phyloP scores from a whole-genome alignment of 2,797 vertebrate species.

The Coracias cyanogaster region DNA sequence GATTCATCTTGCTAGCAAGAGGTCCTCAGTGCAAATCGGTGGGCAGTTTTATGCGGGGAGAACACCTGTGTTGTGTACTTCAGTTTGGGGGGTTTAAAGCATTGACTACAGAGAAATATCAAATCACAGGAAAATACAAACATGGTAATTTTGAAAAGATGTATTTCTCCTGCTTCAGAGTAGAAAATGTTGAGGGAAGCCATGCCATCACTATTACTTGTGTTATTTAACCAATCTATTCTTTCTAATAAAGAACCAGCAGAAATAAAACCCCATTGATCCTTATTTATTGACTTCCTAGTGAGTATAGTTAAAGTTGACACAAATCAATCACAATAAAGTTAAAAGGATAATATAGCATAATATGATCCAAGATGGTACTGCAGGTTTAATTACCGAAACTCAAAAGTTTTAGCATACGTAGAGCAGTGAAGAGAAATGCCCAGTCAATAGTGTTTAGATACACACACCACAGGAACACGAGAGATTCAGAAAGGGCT shows the following conservation, averaged over 20 bases:
- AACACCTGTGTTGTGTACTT: not conserved
- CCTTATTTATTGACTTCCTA: conserved; percentile 92
- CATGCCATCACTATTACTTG: not conserved
- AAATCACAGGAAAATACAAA: not conserved
- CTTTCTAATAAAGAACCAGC: conserved; percentile 90
- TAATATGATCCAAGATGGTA: conserved; percentile 78
- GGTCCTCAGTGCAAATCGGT: not conserved
- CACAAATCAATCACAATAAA: conserved; percentile 96
- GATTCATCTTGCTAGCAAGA: not conserved
- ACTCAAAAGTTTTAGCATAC: conserved; percentile 64
- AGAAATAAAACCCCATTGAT: conserved; percentile 94
- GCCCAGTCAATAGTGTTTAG: not conserved
- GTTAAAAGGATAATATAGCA: conserved; percentile 91
- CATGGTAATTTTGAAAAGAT: not conserved
- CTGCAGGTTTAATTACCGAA: conserved; percentile 86
- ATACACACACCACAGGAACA: not conserved
- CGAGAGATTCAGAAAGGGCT: not conserved
- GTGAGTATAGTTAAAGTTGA: conserved; percentile 95
- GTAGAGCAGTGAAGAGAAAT: not conserved
- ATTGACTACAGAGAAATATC: not conserved
- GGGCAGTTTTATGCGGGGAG: not conserved
- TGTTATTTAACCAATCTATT: conserved; percentile 89
- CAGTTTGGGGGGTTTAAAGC: not conserved
- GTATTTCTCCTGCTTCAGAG: not conserved
- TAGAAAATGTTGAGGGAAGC: not conserved